Base-by-base conservation (phyloP, 2,888 invertebrate genomes). In the Dioctria linearis region DNA sequence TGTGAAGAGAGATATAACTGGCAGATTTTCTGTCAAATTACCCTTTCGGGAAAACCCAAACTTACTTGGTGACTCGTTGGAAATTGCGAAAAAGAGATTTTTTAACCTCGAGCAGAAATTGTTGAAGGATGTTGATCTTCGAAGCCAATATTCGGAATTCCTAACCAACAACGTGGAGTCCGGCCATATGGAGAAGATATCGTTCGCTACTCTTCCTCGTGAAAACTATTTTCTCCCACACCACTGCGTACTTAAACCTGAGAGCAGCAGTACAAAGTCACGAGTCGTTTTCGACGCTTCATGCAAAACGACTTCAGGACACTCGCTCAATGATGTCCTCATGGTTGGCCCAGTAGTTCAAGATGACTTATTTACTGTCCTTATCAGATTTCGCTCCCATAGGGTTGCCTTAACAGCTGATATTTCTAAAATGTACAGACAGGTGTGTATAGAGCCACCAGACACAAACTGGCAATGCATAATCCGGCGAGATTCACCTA, bases 111-210 rank as follows among this genome's bases (percentile, higher is more conserved):
- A 84, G 82, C 71, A 76, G 51, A 82, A 81, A 66, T 80, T 83
- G 9, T 61, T 9, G n/a, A 81, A 79, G 40, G 66, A 83, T 61
- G 69, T 79, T n/a, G 42, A 75, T 54, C 43, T 84, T 25, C 82
- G 78, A 42, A 51, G 11, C 6, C 80, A 83, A 69, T 85, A 85
- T 76, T 25, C 57, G 6, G 37, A 82, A 9, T 84, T 85, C 37
- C 84, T 84, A 82, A 54, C 81, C 9, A 83, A 84, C 66, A 84
- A 84, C 49, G 46, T 73, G n/a, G 25, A 67, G 2, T 63, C 83
- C 76, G 80, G 78, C 61, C 84, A 84, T 46, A 85, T 84, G 83
- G 42, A 51, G n/a, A 67, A 49, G 78, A 66, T 81, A 43, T n/a
- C 54, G 8, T 37, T 11, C 3, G 37, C 13, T 4, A 6, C 8